These are phyloP conservation scores for Drepanosiphum platanoidis DNA, from an alignment of 2,888 invertebrate species.

Conservation along the genomic window DNA sequence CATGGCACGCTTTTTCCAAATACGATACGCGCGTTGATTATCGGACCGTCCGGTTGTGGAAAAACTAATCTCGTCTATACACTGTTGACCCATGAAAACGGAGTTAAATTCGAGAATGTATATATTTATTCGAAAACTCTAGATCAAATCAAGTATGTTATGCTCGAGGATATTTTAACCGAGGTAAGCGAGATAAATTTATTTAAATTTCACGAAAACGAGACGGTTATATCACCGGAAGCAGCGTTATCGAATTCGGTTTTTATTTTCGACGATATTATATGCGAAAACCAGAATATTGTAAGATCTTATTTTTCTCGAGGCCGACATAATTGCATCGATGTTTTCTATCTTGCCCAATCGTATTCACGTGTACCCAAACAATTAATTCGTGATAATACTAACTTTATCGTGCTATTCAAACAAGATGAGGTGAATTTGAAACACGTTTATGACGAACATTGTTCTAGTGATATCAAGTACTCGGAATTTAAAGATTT, in stretches of 20 bases:
- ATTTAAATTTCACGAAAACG: slow-evolving; percentile 4
- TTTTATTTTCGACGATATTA: not conserved
- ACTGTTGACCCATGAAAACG: not conserved
- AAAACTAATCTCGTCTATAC: not conserved
- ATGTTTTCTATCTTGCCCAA: not conserved
- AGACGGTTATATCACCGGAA: not conserved
- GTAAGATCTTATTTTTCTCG: not conserved
- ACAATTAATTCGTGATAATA: not conserved
- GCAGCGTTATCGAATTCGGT: not conserved
- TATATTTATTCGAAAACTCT: slow-evolving; percentile 4
- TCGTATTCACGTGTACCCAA: not conserved
- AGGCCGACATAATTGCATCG: not conserved
- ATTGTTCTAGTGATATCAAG: not conserved
- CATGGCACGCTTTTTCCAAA: not conserved
- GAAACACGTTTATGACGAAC: not conserved
- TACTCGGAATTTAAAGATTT: not conserved
- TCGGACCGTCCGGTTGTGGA: not conserved
- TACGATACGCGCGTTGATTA: not conserved
- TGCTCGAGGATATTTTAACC: not conserved
- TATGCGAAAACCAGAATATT: not conserved
- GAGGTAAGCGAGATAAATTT: not conserved
- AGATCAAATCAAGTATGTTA: not conserved
- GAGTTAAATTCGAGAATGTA: not conserved
- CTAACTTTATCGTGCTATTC: not conserved
- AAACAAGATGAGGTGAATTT: not conserved